Conservation (phyloP, 2,888 invertebrate genomes). For the Melanchra persicariae region DNA sequence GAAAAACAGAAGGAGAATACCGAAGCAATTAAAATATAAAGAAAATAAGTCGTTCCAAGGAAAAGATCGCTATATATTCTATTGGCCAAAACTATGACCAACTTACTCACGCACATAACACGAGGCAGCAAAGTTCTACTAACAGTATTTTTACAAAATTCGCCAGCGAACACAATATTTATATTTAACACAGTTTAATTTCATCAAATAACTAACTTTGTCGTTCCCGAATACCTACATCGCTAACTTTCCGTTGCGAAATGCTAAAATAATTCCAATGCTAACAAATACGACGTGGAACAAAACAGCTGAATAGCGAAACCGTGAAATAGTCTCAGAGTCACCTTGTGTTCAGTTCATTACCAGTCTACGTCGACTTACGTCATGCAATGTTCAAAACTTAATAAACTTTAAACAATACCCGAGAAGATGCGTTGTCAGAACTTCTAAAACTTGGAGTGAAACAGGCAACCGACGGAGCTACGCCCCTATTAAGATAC, state of each 20-base stretch:
- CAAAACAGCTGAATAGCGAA: constrained; percentile 64
- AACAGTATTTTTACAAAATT: constrained; percentile 12
- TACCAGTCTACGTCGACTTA: constrained; percentile 83
- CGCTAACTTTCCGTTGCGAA: constrained; percentile 34
- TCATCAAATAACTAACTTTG: constrained; percentile 48
- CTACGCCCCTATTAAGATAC: constrained; percentile 84
- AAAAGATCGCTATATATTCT: background rate
- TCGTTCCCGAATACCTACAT: constrained; percentile 26
- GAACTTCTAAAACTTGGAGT: constrained; percentile 84
- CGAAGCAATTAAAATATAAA: background rate
- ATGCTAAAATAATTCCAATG: constrained; percentile 48
- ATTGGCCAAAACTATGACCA: background rate
- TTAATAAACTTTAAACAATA: constrained; percentile 89
- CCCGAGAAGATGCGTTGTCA: constrained; percentile 87
- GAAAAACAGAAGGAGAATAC: background rate
- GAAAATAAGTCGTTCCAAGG: background rate
- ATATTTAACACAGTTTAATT: constrained; percentile 45
- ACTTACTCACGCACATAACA: background rate
- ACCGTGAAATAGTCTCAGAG: constrained; percentile 69
- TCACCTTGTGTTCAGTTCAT: constrained; percentile 77
- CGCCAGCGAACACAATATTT: constrained; percentile 20
- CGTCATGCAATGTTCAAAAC: constrained; percentile 86
- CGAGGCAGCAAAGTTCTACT: background rate
- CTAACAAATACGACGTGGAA: constrained; percentile 55
- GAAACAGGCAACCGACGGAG: constrained; percentile 82